phyloP scores from a whole-genome alignment of 1,140 invertebrate species.

The Eriocheir sinensis region DNA sequence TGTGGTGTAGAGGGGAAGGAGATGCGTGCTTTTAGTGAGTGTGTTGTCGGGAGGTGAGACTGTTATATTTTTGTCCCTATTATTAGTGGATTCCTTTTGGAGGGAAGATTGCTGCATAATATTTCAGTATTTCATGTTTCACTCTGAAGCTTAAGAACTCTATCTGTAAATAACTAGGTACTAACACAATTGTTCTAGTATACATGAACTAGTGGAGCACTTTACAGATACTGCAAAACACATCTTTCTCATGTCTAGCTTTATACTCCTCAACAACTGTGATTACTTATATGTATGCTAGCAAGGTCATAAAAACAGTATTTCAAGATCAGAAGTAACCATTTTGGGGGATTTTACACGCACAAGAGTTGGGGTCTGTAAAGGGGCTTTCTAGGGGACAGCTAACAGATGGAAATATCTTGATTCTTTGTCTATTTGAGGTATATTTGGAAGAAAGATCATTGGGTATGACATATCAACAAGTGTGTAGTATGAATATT shows the following conservation, averaged over 20 bases:
- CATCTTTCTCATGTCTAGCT: not conserved
- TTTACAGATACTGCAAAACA: not conserved
- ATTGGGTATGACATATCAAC: not conserved
- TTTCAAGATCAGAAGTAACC: not conserved
- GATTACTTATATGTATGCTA: not conserved
- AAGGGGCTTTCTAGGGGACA: not conserved
- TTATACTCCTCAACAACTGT: not conserved
- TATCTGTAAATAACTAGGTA: not conserved
- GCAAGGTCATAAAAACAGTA: not conserved
- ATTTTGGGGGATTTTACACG: not conserved
- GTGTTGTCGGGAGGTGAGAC: not conserved
- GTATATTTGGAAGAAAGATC: not conserved
- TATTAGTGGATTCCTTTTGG: too few species aligned
- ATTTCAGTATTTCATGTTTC: not conserved
- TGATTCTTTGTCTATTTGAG: too few species aligned
- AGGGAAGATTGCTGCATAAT: not conserved
- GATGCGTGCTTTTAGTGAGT: conserved; percentile 66
- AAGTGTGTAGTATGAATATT: conserved; percentile 26
- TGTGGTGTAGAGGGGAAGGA: conserved; percentile 58
- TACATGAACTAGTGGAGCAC: not conserved
- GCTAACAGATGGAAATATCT: too few species aligned
- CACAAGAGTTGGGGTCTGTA: not conserved
- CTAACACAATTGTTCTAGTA: conserved; percentile 1
- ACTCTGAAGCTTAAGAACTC: not conserved
- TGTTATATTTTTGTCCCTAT: not conserved